Evolutionary conservation across 2,113 vertebrate genomes (phyloP).

Genomic region (Chaetodon auriga): DNA sequence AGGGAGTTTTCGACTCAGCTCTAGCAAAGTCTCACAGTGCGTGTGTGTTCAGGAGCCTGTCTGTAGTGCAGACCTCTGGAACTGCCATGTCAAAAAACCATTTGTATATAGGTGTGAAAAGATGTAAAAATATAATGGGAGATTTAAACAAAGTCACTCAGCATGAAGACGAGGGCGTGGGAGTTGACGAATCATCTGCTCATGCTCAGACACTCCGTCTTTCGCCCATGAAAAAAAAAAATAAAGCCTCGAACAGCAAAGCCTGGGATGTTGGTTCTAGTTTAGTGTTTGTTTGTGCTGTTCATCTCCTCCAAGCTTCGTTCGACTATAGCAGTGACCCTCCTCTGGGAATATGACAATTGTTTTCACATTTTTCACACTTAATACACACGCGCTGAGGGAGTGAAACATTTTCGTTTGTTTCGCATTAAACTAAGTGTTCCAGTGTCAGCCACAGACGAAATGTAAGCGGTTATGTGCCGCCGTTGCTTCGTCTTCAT

Average conservation of each 20-base stretch:
- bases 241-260: neutral
- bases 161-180: neutral
- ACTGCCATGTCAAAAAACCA: neutral
- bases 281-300: constrained; percentile 34
- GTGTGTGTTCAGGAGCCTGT: neutral
- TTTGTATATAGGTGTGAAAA: neutral
- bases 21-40: neutral
- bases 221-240: neutral
- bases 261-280: constrained; percentile 18
- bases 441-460: neutral
- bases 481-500: constrained; percentile 6
- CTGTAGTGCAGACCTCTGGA: neutral
- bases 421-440: constrained; percentile 14
- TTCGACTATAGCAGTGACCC: constrained; percentile 33
- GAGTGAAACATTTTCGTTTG: constrained; percentile 30
- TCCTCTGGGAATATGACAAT: constrained; percentile 42
- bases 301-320: constrained; percentile 29
- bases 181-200: neutral
- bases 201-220: neutral
- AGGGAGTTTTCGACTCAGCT: neutral
- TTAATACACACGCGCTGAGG: constrained; percentile 6
- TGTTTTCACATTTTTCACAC: constrained; percentile 28
- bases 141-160: constrained; percentile 1
- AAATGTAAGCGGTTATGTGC: neutral
- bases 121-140: constrained; percentile 18